These are phyloP conservation scores for Lophura nycthemera DNA, from an alignment of 2,113 vertebrate genomes.

Conservation along the genomic window DNA sequence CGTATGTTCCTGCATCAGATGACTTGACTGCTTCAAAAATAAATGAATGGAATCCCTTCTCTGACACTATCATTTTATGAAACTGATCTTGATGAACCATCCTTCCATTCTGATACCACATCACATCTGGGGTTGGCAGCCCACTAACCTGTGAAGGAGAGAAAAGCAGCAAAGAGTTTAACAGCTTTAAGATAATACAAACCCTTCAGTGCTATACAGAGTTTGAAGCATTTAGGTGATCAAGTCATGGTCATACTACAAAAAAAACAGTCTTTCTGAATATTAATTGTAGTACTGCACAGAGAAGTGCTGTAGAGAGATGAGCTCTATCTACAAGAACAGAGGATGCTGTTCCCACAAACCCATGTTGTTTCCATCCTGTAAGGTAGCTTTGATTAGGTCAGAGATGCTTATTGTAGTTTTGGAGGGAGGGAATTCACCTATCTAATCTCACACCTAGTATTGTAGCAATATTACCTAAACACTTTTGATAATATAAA, in stretches of 20 bases:
- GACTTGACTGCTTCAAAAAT: slow-evolving; percentile 93
- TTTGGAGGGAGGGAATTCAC: not conserved
- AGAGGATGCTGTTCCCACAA: not conserved
- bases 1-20: slow-evolving; percentile 90
- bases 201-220: not conserved
- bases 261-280: not conserved
- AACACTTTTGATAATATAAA: not conserved
- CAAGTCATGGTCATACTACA: not conserved
- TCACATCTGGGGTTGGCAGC: slow-evolving; percentile 89
- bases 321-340: not conserved
- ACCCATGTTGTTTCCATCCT: not conserved
- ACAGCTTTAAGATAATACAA: not conserved
- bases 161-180: not conserved
- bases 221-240: not conserved
- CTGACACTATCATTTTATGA: slow-evolving; percentile 97
- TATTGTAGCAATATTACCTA: not conserved
- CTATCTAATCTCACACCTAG: not conserved
- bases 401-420: not conserved
- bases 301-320: not conserved
- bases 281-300: not conserved
- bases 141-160: slow-evolving; percentile 85
- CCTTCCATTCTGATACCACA: slow-evolving; percentile 93
- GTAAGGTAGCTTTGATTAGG: not conserved
- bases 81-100: slow-evolving; percentile 91
- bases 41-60: slow-evolving; percentile 93